Base-by-base conservation (phyloP, 2,113 vertebrate genomes). In the Stegastes partitus region DNA sequence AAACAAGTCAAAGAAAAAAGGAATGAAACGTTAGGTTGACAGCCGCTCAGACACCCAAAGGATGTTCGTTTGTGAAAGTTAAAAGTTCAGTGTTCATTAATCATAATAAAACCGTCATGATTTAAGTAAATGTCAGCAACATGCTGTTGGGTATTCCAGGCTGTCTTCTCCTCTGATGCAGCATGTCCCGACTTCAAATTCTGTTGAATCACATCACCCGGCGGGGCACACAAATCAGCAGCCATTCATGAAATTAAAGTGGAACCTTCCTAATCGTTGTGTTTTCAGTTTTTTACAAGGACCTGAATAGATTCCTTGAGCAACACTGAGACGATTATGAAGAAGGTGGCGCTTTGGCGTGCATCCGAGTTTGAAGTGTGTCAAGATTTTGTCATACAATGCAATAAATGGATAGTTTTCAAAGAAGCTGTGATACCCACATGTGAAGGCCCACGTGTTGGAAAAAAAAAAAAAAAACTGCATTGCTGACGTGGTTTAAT, bases 121-220 rank as follows among this genome's bases (percentile, higher is more conserved):
- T 82, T 68, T 7, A 63, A 59, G 68, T 55, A 71, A 84, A 84
- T 75, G 67, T 78, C 81, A 71, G 63, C 54, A 75, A 25, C 78
- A 68, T 76, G 78, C 80, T 84, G 50, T 61, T 76, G 84, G 77
- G 68, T 74, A 79, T 86, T 83, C 74, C 69, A 58, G 75, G 37
- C 76, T 42, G 56, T 55, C 76, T 66, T 75, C n/a, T n/a, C 62
- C 63, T 79, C 68, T 81, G 66, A 76, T 63, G 66, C 80, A 68
- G 64, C 81, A 80, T 77, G 72, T 71, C 61, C 82, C 56, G 55
- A 72, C 68, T 71, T 83, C 55, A 74, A 53, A 82, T 81, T 78
- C 16, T 62, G 63, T 82, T 87, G 79, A 84, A 89, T 83, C 86
- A 84, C 70, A 74, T 74, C 77, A 88, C 53, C 80, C 69, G 25